Evolutionary conservation across 35 echinoderm and acorn worm species (phyloP).

Genomic region (Apostichopus californicus): DNA sequence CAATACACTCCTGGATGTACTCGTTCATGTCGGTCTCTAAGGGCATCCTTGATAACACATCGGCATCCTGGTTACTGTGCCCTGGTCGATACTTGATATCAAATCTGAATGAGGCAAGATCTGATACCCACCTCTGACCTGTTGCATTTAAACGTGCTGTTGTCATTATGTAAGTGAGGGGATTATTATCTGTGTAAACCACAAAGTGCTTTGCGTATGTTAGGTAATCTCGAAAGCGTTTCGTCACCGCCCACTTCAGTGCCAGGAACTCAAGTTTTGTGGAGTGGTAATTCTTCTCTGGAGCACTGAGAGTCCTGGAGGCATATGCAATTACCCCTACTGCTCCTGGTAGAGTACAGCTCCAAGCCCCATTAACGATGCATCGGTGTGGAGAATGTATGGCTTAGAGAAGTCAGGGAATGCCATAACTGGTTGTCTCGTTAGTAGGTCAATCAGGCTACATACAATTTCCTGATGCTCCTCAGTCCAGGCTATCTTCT

Average conservation of each 20-base stretch:
- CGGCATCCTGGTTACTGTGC: neutral
- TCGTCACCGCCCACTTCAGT: neutral
- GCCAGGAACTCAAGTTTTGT: neutral
- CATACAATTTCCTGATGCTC: slow-evolving; percentile 50
- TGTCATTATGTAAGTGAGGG: no score
- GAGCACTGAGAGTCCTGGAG: neutral
- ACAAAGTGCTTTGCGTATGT: neutral
- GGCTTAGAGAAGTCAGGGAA: slow-evolving; percentile 70
- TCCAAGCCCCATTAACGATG: slow-evolving; percentile 24
- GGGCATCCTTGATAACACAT: neutral
- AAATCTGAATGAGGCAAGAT: neutral
- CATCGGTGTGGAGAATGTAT: slow-evolving; percentile 74
- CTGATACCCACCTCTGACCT: no score
- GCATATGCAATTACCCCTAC: neutral
- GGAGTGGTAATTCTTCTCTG: neutral
- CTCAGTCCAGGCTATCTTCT: slow-evolving; percentile 28
- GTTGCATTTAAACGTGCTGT: no score
- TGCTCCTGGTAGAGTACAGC: neutral
- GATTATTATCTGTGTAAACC: neutral
- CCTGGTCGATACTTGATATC: neutral
- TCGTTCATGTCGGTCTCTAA: no score
- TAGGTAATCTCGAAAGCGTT: neutral
- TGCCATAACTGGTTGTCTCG: slow-evolving; percentile 58
- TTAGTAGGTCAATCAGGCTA: slow-evolving; percentile 60
- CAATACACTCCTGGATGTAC: no score